Conservation (phyloP, 2,888 invertebrate species). For the Coenonympha arcania region DNA sequence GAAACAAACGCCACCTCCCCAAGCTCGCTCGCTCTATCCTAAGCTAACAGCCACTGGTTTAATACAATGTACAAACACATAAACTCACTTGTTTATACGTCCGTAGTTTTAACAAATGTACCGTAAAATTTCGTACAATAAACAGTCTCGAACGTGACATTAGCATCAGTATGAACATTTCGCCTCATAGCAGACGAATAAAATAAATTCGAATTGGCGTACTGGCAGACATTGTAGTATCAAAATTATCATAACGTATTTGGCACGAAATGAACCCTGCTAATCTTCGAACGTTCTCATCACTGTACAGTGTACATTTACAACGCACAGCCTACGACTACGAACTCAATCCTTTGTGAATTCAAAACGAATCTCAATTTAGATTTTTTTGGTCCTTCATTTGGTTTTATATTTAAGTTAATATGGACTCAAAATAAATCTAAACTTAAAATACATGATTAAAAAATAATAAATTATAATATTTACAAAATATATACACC, state of each 20-base stretch:
- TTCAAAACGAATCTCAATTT: not conserved
- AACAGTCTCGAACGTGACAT: slow-evolving; percentile 45
- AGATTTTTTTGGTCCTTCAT: not conserved
- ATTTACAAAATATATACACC: too few relatives aligned
- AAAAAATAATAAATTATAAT: too few relatives aligned
- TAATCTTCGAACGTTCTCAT: slow-evolving; percentile 5
- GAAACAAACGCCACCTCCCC: slow-evolving; percentile 38
- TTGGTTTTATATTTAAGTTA: not conserved
- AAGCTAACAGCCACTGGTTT: slow-evolving; percentile 42
- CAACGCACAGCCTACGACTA: not conserved
- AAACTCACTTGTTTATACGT: slow-evolving; percentile 30
- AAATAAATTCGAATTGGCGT: slow-evolving; percentile 48
- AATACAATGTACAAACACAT: slow-evolving; percentile 29
- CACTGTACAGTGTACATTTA: too few relatives aligned
- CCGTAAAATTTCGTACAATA: slow-evolving; percentile 45
- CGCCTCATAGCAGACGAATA: slow-evolving; percentile 49
- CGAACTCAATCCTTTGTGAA: slow-evolving; percentile 3
- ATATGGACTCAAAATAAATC: not conserved
- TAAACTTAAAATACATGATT: too few relatives aligned
- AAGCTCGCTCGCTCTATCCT: slow-evolving; percentile 37
- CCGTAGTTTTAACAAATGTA: slow-evolving; percentile 32
- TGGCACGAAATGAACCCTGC: slow-evolving; percentile 38
- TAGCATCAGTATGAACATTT: slow-evolving; percentile 44
- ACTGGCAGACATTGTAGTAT: slow-evolving; percentile 50
- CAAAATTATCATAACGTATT: slow-evolving; percentile 60